These are phyloP conservation scores for Bovichtus diacanthus DNA, from an alignment of 2,797 vertebrate species.

Conservation along the genomic window DNA sequence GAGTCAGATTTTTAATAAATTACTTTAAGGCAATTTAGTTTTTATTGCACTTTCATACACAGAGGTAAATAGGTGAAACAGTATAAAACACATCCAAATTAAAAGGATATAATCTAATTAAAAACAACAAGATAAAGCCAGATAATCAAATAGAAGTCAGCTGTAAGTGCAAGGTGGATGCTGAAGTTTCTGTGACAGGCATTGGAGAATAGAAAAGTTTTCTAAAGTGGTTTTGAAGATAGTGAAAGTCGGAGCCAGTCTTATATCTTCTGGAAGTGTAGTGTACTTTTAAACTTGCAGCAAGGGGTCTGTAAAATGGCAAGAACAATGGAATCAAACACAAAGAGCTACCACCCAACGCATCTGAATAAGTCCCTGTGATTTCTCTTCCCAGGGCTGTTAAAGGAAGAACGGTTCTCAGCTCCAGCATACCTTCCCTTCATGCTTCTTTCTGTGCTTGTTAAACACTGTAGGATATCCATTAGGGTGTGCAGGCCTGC, in stretches of 20 bases:
- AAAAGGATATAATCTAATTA: neutral
- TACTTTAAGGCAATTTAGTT: too few relatives aligned
- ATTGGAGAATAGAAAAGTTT: slow-evolving; percentile 2
- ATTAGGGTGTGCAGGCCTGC: slow-evolving; percentile 59
- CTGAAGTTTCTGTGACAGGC: neutral
- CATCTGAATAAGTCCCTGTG: slow-evolving; percentile 40
- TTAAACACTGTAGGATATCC: slow-evolving; percentile 71
- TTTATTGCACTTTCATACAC: too few relatives aligned
- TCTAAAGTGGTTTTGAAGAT: neutral
- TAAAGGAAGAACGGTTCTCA: slow-evolving; percentile 28
- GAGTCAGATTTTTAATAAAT: too few relatives aligned
- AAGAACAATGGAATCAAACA: slow-evolving; percentile 45
- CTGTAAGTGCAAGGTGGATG: neutral
- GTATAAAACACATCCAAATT: neutral
- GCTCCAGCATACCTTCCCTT: slow-evolving; percentile 21
- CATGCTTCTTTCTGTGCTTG: slow-evolving; percentile 55
- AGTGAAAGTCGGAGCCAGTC: neutral
- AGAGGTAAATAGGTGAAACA: neutral
- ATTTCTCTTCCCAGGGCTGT: slow-evolving; percentile 30
- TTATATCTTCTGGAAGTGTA: neutral
- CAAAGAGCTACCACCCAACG: slow-evolving; percentile 31
- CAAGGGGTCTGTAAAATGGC: slow-evolving; percentile 9
- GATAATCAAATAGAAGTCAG: neutral
- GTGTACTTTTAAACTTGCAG: slow-evolving; percentile 11
- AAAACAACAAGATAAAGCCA: neutral